These are phyloP conservation scores for Drosophila subpulchrella DNA, from an alignment of 1,140 invertebrate genomes.

Conservation along the genomic window DNA sequence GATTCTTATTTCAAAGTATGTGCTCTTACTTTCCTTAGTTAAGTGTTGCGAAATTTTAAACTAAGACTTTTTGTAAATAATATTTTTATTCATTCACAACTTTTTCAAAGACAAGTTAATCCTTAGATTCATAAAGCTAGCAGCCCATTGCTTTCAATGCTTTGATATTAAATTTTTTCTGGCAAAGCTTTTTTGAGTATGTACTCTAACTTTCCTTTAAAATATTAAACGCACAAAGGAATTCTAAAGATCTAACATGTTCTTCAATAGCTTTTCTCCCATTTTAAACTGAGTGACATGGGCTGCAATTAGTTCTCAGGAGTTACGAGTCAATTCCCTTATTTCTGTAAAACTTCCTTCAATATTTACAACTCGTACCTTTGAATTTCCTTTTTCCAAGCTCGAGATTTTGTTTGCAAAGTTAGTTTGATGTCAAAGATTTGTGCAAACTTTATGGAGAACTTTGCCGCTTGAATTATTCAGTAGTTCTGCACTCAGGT, in stretches of 20 bases:
- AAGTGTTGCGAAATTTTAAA: too few relatives aligned
- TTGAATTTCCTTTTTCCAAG: constrained; percentile 1
- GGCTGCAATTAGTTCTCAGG: not conserved
- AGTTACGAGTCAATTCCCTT: constrained; percentile 1
- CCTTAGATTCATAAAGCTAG: too few relatives aligned
- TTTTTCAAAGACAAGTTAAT: too few relatives aligned
- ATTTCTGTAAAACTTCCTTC: not conserved
- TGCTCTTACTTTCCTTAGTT: too few relatives aligned
- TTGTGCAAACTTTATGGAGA: constrained; percentile 28
- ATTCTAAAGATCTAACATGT: not conserved
- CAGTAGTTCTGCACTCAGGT: constrained; percentile 9
- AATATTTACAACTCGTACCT: constrained; percentile 11
- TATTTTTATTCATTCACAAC: too few relatives aligned
- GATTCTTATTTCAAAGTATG: too few relatives aligned
- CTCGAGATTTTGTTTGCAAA: constrained; percentile 22
- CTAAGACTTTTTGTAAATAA: too few relatives aligned
- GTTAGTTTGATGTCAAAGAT: constrained; percentile 43
- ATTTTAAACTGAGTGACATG: not conserved
- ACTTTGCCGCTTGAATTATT: constrained; percentile 43
- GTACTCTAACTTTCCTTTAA: not conserved
- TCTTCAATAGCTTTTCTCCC: not conserved
- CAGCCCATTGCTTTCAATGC: too few relatives aligned
- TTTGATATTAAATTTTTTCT: not conserved
- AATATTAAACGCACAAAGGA: not conserved
- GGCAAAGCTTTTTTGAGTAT: not conserved